Conservation (phyloP, 1,140 invertebrate species). For the Heliconius nattereri region DNA sequence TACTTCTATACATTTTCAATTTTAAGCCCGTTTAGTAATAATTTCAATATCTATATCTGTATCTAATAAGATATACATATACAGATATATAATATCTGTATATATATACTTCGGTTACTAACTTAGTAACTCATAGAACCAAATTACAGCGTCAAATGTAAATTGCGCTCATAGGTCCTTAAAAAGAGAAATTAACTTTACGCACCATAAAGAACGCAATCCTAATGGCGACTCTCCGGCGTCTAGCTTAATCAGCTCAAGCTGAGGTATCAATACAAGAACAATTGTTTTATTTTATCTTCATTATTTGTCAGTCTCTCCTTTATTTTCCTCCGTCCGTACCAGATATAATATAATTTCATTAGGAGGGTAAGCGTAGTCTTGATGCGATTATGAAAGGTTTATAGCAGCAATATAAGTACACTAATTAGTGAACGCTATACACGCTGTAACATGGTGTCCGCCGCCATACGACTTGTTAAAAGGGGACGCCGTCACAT, state of each 20-base stretch:
- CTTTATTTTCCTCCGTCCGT: not conserved
- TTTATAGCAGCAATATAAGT: conserved; percentile 29
- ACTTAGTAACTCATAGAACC: no score
- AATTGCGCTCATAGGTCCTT: no score
- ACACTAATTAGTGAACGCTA: conserved; percentile 44
- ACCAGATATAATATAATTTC: not conserved
- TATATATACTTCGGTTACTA: no score
- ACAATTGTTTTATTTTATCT: not conserved
- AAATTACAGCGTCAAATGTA: no score
- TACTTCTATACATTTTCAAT: no score
- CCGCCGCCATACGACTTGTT: conserved; percentile 57
- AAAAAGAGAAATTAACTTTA: no score
- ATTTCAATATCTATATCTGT: no score
- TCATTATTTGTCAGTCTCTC: not conserved
- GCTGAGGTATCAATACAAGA: not conserved
- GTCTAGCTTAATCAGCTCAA: not conserved
- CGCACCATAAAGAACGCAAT: no score
- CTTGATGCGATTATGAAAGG: conserved; percentile 29
- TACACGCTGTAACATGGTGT: conserved; percentile 40
- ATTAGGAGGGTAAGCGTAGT: conserved; percentile 3
- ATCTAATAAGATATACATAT: no score
- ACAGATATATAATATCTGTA: no score
- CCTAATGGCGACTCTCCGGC: not conserved
- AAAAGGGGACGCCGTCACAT: conserved; percentile 50
- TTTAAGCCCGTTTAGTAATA: no score